Evolutionary conservation across 2,113 vertebrate species (phyloP).

Genomic region (Scophthalmus maximus): DNA sequence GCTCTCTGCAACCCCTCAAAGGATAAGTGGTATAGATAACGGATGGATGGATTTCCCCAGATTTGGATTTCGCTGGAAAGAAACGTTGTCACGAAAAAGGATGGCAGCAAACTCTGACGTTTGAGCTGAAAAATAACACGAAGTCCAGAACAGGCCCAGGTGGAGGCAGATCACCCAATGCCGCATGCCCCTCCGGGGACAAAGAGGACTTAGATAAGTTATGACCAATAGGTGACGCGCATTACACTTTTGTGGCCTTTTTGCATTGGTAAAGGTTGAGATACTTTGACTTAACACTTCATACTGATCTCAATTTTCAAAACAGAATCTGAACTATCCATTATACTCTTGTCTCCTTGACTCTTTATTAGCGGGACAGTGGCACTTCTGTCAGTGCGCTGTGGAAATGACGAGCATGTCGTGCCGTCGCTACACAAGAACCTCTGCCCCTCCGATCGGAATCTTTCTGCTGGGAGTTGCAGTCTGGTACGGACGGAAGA

Average conservation of each 20-base stretch:
- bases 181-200: too few species aligned
- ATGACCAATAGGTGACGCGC: background rate
- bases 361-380: slow-evolving; percentile 76
- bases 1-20: too few species aligned
- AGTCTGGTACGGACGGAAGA: slow-evolving; percentile 8
- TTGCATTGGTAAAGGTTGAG: background rate
- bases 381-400: slow-evolving; percentile 72
- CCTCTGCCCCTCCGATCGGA: slow-evolving; percentile 14
- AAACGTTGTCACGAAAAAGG: too few species aligned
- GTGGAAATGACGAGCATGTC: slow-evolving; percentile 72
- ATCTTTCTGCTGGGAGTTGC: slow-evolving; percentile 11
- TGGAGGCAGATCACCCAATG: too few species aligned
- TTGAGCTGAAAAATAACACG: too few species aligned
- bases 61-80: too few species aligned
- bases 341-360: slow-evolving; percentile 8
- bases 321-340: background rate
- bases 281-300: background rate
- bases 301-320: slow-evolving; percentile 18
- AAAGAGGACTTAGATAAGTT: too few species aligned
- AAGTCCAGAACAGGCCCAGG: too few species aligned
- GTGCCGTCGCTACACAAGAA: slow-evolving; percentile 53
- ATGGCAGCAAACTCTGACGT: too few species aligned
- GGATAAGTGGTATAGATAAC: too few species aligned
- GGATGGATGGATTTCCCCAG: too few species aligned
- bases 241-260: background rate